Evolutionary conservation across 2,797 vertebrate species (phyloP), one percentile per base, ranked within the genome.

Genomic region (Centroberyx gerrardi): DNA sequence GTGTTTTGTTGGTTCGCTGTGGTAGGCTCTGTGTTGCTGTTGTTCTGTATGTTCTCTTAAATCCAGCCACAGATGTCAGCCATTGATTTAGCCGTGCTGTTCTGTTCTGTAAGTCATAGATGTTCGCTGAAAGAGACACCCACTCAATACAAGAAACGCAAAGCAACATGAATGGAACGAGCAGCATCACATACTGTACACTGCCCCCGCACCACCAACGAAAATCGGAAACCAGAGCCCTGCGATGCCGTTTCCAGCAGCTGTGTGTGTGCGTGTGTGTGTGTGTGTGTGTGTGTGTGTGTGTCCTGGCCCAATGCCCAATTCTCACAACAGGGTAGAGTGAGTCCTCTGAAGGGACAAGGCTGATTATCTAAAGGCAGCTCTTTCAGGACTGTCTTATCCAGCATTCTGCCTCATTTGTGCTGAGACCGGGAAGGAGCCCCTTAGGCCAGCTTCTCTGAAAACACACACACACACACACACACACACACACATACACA

Each of bases 311-410:
- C 29, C 8, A 40, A 40, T 40, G 38, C 38, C 38, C 38, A 9
- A 8, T 40, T 40, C 38, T 40, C 38, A 40, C 38, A 8, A 40
- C 38, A 40, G 8, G 8, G 38, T 8, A 40, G 38, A 40, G 10
- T 36, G 61, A 42, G 55, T 60, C 67, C 44, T 51, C 78, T 52
- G 28, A 27, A 36, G 62, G 62, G 62, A 64, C 9, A 17, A 63
- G 36, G 54, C 68, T 46, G 61, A 69, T 80, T 60, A 77, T 77
- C 58, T 71, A 63, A 74, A 70, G 58, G 46, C 71, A 62, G 44
- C 38, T n/a, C 62, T 54, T 71, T 68, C 46, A 71, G n/a, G 3
- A 46, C 54, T 1, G 48, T 62, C 64, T 72, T 49, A 69, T 58
- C 49, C 38, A 38, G 59, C 49, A 56, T 63, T 76, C 54, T 40